Base-by-base conservation (phyloP, 2,113 vertebrate genomes). In the Nesogale talazaci region DNA sequence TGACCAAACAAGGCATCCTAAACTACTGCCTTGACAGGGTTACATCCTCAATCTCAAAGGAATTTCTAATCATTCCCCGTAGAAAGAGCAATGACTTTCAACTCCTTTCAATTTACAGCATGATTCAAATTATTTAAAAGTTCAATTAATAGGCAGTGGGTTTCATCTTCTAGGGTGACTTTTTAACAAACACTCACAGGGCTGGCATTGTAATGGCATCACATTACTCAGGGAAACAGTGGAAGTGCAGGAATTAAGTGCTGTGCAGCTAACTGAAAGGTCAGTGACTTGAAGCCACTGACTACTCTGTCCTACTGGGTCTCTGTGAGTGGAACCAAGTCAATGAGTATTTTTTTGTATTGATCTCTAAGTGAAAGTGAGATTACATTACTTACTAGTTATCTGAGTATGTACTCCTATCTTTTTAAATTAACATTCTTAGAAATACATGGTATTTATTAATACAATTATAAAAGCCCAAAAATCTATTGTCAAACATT, bases 51-150 rank as follows among this genome's bases (percentile, higher is more conserved):
- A 22, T 65, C 20, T 15, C 23, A 85, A 20, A 19, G 34, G 20
- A 46, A 70, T 27, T 81, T 79, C 57, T 72, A 69, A 52, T 69
- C 38, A 59, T 52, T 88, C 23, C 31, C 63, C 20, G 56, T 31
- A 86, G 36, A 65, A 87, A 87, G 89, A 79, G 86, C 82, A 46
- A 77, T 63, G 75, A 61, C 29, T 65, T 93, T 56, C 6, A 92
- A 17, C n/a, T 40, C 27, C n/a, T 17, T 72, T n/a, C 74, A 22
- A 40, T 82, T 83, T 93, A 90, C 81, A 17, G 17, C 29, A 67
- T 29, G 2, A 12, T 88, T 88, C 23, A 77, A 75, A 92, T 46
- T 75, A 56, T 29, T 57, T 95, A 36, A 70, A 78, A 65, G 20
- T 83, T 89, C 36, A 92, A 75, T 3, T 85, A 34, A 79, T 52